These are phyloP conservation scores for Onychostruthus taczanowskii DNA, from an alignment of 2,113 vertebrate genomes.

Conservation along the genomic window DNA sequence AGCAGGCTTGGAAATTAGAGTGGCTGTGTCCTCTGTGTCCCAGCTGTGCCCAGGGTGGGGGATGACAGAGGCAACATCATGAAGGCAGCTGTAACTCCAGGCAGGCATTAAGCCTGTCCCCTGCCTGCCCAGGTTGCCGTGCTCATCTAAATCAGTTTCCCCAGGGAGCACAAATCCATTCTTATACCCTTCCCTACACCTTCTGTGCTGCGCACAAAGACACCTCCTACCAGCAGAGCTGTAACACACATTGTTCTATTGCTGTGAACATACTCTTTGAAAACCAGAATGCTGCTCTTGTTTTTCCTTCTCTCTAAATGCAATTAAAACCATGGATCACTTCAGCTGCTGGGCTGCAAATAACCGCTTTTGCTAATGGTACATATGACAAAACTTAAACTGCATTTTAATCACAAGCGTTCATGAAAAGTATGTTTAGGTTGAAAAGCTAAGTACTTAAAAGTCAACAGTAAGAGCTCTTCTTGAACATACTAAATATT, in stretches of 20 bases:
- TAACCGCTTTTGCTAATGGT: background rate
- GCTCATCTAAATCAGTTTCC: background rate
- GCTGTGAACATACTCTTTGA: background rate
- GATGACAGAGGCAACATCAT: accelerated
- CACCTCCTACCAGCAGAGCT: background rate
- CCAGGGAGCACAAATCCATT: background rate
- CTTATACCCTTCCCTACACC: accelerated
- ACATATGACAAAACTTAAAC: background rate
- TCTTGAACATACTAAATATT: background rate
- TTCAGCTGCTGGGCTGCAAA: background rate
- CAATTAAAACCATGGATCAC: background rate
- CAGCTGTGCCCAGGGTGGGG: background rate
- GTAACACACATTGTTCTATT: background rate
- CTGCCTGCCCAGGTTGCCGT: background rate
- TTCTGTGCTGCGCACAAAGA: background rate
- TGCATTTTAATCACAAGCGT: background rate
- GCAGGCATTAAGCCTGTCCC: background rate
- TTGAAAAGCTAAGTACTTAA: background rate
- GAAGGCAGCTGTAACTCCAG: background rate
- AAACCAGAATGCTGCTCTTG: background rate
- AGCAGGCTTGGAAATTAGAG: background rate
- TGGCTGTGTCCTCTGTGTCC: background rate
- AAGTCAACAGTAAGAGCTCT: background rate
- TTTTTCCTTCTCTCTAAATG: background rate
- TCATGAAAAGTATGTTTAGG: background rate